Percentiles rank a stretch among this genome's conserved stretches.
Evolutionary conservation across 2,888 invertebrate genomes (phyloP).

Genomic region (Stenolophus ochropezus): DNA sequence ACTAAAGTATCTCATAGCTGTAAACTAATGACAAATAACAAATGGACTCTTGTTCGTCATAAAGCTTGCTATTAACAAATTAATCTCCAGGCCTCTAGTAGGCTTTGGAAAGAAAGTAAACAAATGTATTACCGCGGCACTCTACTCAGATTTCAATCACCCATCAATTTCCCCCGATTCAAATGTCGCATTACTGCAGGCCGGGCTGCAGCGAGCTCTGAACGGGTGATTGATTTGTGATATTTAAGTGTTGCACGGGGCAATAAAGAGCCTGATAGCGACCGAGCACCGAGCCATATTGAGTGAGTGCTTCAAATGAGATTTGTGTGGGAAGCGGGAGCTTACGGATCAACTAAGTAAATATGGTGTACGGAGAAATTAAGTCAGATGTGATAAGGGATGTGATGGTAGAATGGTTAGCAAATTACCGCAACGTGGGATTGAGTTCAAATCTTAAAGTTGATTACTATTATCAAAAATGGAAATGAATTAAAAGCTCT

Average conservation of each 20-base stretch:
- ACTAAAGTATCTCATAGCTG: background rate
- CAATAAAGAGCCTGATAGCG: constrained; percentile 41
- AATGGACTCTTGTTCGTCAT: background rate
- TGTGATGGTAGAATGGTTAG: too few species aligned
- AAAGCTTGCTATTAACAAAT: background rate
- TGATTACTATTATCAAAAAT: too few species aligned
- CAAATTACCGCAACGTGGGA: too few species aligned
- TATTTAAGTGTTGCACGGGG: constrained; percentile 34
- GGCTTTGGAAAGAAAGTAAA: background rate
- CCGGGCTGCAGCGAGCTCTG: background rate
- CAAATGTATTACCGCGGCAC: background rate
- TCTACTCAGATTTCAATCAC: constrained; percentile 9
- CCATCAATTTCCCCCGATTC: constrained; percentile 13
- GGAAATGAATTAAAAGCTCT: too few species aligned
- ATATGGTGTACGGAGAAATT: background rate
- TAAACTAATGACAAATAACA: background rate
- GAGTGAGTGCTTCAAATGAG: constrained; percentile 47
- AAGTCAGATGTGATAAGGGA: background rate
- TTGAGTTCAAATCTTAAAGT: too few species aligned
- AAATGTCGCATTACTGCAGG: constrained; percentile 2
- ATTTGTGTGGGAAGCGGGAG: constrained; percentile 26
- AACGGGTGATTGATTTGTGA: constrained; percentile 50
- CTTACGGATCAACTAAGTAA: background rate
- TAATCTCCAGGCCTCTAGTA: background rate
- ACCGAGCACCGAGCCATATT: constrained; percentile 38